Evolutionary conservation across 2,113 vertebrate genomes (phyloP).

Genomic region (Phoenicopterus ruber): DNA sequence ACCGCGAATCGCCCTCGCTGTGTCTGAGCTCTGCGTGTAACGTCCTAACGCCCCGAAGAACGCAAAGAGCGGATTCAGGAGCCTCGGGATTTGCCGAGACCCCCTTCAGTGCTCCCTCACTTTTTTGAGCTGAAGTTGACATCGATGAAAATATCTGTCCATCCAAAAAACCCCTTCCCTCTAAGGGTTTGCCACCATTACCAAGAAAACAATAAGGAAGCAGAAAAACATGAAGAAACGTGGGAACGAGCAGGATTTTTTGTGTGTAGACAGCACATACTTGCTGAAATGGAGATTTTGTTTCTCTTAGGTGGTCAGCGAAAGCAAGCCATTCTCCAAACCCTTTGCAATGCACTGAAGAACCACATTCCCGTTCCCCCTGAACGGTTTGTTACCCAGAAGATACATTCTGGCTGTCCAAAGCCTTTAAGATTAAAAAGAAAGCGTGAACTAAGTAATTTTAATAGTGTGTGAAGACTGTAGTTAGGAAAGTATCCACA

Average conservation of each 20-base stretch:
- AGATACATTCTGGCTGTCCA: neutral
- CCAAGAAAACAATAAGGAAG: neutral
- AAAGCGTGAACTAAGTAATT: neutral
- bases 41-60: neutral
- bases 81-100: neutral
- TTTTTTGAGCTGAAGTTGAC: neutral
- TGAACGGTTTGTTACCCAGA: neutral
- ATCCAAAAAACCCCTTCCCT: neutral
- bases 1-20: neutral
- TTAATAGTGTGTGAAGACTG: neutral
- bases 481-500: neutral
- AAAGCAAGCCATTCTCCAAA: neutral
- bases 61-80: neutral
- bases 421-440: neutral
- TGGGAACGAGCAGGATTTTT: rapidly evolving
- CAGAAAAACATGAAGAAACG: neutral
- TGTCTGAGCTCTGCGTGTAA: neutral
- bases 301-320: neutral
- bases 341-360: neutral
- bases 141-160: neutral
- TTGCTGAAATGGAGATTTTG: neutral
- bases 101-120: neutral
- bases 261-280: neutral
- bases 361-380: neutral
- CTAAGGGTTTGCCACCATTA: neutral